Conservation (phyloP, 2,113 vertebrate species). For the Seriola aureovittata region DNA sequence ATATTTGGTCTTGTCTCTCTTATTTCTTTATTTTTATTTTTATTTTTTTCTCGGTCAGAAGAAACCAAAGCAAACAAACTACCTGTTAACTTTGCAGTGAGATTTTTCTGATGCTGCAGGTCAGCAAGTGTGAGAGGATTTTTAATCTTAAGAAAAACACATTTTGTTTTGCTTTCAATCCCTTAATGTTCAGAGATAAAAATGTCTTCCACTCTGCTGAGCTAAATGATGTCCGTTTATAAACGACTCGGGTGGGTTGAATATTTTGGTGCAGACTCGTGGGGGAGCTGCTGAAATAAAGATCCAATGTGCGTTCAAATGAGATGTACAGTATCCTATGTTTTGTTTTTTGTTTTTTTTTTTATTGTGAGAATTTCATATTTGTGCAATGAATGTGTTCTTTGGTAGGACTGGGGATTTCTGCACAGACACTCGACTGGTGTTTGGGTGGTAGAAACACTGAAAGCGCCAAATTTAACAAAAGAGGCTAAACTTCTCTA, state of each 20-base stretch:
- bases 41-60: conserved; percentile 7
- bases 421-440: background rate
- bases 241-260: conserved; percentile 25
- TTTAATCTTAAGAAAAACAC: conserved; percentile 19
- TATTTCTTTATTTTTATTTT: background rate
- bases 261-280: conserved; percentile 47
- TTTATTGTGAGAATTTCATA: background rate
- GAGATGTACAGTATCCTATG: background rate
- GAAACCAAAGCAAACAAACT: conserved; percentile 70
- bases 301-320: conserved; percentile 50
- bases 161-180: conserved; percentile 51
- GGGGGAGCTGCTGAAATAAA: conserved; percentile 76
- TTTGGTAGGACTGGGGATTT: background rate
- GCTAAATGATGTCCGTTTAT: background rate
- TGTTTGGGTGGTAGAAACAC: background rate
- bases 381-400: background rate
- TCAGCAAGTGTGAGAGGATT: conserved; percentile 61
- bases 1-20: background rate
- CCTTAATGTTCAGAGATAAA: conserved; percentile 1
- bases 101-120: conserved; percentile 78
- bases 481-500: too few species aligned
- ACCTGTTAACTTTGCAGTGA: conserved; percentile 70
- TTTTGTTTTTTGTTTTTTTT: background rate
- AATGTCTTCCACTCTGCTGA: conserved; percentile 32
- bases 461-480: too few species aligned